Evolutionary conservation across 2,113 vertebrate species (phyloP).

Genomic region (Istiophorus platypterus): DNA sequence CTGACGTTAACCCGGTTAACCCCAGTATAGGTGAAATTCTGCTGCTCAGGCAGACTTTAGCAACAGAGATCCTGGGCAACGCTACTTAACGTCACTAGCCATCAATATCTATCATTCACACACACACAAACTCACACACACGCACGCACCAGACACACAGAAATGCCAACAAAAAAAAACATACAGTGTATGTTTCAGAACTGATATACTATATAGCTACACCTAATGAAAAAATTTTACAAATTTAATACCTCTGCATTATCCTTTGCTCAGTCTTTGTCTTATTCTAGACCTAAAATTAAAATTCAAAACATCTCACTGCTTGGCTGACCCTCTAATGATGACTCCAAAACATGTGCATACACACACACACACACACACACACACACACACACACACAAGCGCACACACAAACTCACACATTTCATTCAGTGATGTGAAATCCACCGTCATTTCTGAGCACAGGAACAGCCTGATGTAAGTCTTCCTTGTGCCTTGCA

Average conservation of each 20-base stretch:
- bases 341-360: neutral
- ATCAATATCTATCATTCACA: conserved; percentile 71
- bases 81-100: conserved; percentile 71
- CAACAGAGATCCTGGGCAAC: conserved; percentile 59
- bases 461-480: conserved; percentile 21
- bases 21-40: conserved; percentile 74
- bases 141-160: conserved; percentile 47
- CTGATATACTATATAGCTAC: neutral
- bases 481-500: neutral
- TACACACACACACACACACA: neutral
- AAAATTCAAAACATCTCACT: neutral
- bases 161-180: conserved; percentile 44
- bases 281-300: neutral
- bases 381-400: neutral
- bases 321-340: neutral
- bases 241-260: neutral
- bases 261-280: neutral
- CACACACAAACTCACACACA: conserved; percentile 47
- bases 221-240: neutral
- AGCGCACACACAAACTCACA: neutral
- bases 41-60: conserved; percentile 76
- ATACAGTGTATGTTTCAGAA: neutral
- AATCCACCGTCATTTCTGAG: conserved; percentile 7
- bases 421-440: conserved; percentile 11
- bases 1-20: conserved; percentile 81